These are phyloP conservation scores for Eumaeus atala DNA, from an alignment of 1,140 invertebrate species.

Conservation along the genomic window DNA sequence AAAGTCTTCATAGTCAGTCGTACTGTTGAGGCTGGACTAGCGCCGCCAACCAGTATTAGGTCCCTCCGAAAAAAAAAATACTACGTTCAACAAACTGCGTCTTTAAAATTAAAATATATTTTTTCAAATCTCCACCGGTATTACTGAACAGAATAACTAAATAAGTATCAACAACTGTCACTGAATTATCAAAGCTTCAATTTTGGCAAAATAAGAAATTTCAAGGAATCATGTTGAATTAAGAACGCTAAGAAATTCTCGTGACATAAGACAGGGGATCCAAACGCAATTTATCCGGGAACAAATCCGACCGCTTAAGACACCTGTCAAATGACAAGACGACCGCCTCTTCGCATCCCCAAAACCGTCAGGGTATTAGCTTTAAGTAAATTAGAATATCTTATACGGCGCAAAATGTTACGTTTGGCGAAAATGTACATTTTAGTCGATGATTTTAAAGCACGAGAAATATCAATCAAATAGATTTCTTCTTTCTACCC, in stretches of 20 bases:
- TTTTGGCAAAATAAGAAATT: no score
- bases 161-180: slow-evolving; percentile 5
- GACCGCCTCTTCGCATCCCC: slow-evolving; percentile 39
- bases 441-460: no score
- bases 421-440: slow-evolving; percentile 5
- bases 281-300: slow-evolving; percentile 46
- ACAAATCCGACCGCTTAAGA: slow-evolving; percentile 56
- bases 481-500: no score
- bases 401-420: not conserved
- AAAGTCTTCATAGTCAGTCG: no score
- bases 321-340: slow-evolving; percentile 57
- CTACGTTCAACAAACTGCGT: no score
- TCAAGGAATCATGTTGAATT: not conserved
- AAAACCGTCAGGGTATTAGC: slow-evolving; percentile 29
- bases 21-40: no score
- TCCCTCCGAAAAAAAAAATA: no score
- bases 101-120: no score
- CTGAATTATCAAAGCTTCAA: no score
- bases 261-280: slow-evolving; percentile 11
- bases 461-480: no score
- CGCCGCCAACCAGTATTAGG: no score
- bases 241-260: slow-evolving; percentile 12
- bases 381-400: slow-evolving; percentile 7
- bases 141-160: not conserved
- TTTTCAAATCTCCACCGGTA: no score